Evolutionary conservation across 2,888 invertebrate genomes (phyloP).

Genomic region (Phania funesta): DNA sequence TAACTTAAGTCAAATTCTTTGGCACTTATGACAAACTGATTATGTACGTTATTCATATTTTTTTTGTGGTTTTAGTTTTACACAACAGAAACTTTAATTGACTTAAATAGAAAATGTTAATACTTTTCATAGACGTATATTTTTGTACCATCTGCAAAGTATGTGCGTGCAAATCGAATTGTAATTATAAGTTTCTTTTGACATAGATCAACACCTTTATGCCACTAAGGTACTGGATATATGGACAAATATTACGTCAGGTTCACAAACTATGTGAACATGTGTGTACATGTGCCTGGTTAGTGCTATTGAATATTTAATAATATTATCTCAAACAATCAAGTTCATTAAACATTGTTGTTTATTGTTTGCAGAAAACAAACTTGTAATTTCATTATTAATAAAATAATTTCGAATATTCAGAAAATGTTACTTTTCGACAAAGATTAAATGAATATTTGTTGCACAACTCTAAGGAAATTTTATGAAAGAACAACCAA

Average conservation of each 20-base stretch:
- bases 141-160: not conserved
- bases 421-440: not conserved
- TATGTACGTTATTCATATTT: not conserved
- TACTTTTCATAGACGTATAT: not conserved
- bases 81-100: not conserved
- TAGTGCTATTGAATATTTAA: conserved; percentile 21
- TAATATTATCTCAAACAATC: conserved; percentile 36
- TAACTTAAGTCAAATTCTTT: not conserved
- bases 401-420: conserved; percentile 10
- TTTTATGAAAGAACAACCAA: not conserved
- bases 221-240: no score
- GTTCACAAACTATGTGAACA: no score
- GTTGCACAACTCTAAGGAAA: not conserved
- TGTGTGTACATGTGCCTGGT: not conserved
- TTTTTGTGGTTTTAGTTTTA: not conserved
- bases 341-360: conserved; percentile 24
- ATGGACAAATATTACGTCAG: no score
- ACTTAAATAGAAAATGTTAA: not conserved
- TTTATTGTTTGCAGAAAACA: conserved; percentile 11
- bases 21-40: conserved; percentile 24
- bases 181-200: not conserved
- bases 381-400: conserved; percentile 28
- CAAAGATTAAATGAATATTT: conserved; percentile 19
- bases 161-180: conserved; percentile 4
- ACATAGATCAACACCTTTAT: no score